A percentile compares a stretch with the other conserved stretches of the same genome.
phyloP scores from a whole-genome alignment of 2,113 vertebrate genomes.

The Fulmarus glacialis region DNA sequence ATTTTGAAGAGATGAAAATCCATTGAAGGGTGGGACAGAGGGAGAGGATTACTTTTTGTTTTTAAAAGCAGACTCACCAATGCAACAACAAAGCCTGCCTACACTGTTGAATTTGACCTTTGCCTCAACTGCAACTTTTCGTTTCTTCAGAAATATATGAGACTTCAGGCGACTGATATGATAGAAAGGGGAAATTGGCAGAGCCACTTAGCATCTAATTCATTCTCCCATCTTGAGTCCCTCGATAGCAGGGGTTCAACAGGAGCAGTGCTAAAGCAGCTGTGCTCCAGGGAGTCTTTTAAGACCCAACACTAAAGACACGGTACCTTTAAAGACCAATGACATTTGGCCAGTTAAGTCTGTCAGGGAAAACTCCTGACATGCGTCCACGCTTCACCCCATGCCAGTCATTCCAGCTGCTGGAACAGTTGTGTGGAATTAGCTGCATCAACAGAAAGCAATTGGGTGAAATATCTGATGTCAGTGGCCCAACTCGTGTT shows the following conservation, averaged over 20 bases:
- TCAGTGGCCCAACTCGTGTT: neutral
- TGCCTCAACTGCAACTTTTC: neutral
- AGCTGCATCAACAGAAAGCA: slow-evolving; percentile 11
- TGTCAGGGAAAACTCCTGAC: neutral
- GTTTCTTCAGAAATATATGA: neutral
- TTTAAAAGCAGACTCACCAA: neutral
- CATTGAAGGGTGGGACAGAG: neutral
- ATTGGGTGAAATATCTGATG: neutral
- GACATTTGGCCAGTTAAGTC: neutral
- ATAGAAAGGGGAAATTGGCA: neutral
- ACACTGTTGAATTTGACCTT: neutral
- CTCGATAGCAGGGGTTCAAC: neutral
- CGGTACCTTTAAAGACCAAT: neutral
- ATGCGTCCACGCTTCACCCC: rapidly evolving
- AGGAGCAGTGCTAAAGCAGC: neutral
- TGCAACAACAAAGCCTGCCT: neutral
- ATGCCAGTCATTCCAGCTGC: neutral
- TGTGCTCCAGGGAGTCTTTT: neutral
- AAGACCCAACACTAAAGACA: neutral
- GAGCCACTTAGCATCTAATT: neutral
- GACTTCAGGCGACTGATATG: neutral
- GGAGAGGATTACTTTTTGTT: neutral
- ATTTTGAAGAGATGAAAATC: neutral
- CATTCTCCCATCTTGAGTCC: neutral
- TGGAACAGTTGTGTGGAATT: neutral